Percentiles rank a stretch among this genome's conserved stretches.
Evolutionary conservation across 2,113 vertebrate genomes (phyloP).

Genomic region (Dasypus novemcinctus): DNA sequence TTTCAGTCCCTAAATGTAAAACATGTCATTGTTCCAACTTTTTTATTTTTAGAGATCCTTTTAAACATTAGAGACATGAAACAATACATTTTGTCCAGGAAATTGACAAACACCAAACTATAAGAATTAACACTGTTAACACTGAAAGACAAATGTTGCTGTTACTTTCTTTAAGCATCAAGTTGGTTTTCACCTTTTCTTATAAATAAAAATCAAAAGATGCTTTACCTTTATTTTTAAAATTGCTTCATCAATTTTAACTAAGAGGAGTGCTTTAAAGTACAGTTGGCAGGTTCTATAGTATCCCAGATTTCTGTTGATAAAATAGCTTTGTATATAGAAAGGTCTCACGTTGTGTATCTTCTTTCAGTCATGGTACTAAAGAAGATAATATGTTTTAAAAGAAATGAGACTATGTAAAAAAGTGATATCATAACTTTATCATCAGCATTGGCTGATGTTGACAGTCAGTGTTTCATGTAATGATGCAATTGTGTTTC

Average conservation of each 20-base stretch:
- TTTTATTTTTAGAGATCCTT: conserved; percentile 71
- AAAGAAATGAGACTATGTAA: conserved; percentile 11
- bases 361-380: conserved; percentile 2
- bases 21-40: neutral
- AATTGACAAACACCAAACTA: conserved; percentile 72
- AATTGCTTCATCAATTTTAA: conserved; percentile 36
- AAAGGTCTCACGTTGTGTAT: conserved; percentile 39
- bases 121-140: conserved; percentile 77
- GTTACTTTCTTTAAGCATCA: neutral
- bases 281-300: neutral
- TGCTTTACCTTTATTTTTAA: conserved; percentile 2
- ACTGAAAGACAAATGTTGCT: conserved; percentile 62
- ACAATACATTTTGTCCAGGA: conserved; percentile 76
- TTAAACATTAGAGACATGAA: conserved; percentile 78
- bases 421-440: conserved; percentile 42
- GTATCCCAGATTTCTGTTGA: conserved; percentile 19
- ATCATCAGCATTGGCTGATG: neutral
- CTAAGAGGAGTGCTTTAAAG: neutral
- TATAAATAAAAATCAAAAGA: conserved; percentile 19
- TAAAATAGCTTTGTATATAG: conserved; percentile 26
- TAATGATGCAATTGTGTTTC: too few relatives aligned
- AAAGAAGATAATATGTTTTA: neutral
- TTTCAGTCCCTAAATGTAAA: neutral
- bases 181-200: conserved; percentile 10
- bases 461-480: too few relatives aligned